A percentile compares a stretch with the other conserved stretches of the same genome.
These are phyloP conservation scores for Schrankia costaestrigalis DNA, from an alignment of 2,888 invertebrate species.

Conservation along the genomic window DNA sequence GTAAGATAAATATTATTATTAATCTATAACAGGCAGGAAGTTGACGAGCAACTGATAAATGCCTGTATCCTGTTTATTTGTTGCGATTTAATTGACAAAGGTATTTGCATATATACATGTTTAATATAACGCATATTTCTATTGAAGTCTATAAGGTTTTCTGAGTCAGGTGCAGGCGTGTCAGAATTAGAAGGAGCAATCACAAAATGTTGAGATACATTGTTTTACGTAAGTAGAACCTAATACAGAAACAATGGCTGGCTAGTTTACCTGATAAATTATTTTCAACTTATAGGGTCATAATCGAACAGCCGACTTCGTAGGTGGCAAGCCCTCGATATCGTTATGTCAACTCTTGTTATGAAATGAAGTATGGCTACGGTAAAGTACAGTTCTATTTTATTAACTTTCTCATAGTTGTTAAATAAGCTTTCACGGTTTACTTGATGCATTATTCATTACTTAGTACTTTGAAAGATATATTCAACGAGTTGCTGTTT, in stretches of 20 bases:
- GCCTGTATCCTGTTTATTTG: too few relatives aligned
- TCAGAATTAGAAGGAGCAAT: too few relatives aligned
- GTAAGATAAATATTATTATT: too few relatives aligned
- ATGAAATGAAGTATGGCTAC: slow-evolving; percentile 34
- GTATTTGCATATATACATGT: too few relatives aligned
- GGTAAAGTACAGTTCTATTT: slow-evolving; percentile 15
- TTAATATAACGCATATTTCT: too few relatives aligned
- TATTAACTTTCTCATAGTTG: slow-evolving; percentile 28
- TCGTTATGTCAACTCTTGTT: slow-evolving; percentile 34
- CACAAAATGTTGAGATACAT: slow-evolving; percentile 8
- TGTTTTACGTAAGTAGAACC: slow-evolving; percentile 39
- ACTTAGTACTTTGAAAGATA: slow-evolving; percentile 20
- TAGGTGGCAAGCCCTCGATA: slow-evolving; percentile 39
- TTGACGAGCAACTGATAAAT: too few relatives aligned
- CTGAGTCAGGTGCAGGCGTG: too few relatives aligned
- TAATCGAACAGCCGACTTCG: slow-evolving; percentile 42
- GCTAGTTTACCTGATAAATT: slow-evolving; percentile 36
- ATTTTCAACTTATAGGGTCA: slow-evolving; percentile 62
- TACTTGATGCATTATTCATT: slow-evolving; percentile 28
- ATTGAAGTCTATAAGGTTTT: too few relatives aligned
- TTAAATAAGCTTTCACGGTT: slow-evolving; percentile 25
- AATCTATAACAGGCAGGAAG: too few relatives aligned
- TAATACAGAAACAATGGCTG: slow-evolving; percentile 43
- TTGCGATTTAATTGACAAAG: too few relatives aligned
- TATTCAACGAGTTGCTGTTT: too few relatives aligned